Evolutionary conservation across 2,113 vertebrate species (phyloP).

Genomic region (Pipa parva): DNA sequence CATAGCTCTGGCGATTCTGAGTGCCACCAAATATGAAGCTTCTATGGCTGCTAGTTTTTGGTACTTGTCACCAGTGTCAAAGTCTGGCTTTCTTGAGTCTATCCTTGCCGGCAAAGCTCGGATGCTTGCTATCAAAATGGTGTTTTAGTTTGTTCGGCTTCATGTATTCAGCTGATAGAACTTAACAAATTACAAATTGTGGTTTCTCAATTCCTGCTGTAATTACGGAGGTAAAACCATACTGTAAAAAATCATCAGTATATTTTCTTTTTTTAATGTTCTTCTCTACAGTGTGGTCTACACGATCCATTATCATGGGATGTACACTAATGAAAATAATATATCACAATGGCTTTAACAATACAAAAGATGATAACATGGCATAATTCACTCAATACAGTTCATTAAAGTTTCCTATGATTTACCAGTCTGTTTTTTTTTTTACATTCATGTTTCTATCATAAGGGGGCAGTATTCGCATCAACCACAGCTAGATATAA

Average conservation of each 20-base stretch:
- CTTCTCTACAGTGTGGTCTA: no score
- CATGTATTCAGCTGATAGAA: neutral
- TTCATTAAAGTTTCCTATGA: conserved; percentile 5
- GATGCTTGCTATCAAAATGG: no score
- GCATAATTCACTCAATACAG: neutral
- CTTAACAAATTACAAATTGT: conserved; percentile 10
- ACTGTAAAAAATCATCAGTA: conserved; percentile 20
- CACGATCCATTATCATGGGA: conserved; percentile 2
- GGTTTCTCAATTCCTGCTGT: conserved; percentile 14
- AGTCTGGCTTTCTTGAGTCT: no score
- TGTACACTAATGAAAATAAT: conserved; percentile 3
- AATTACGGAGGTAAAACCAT: conserved; percentile 15
- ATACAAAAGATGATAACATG: no score
- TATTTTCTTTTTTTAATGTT: neutral
- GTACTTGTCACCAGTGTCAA: neutral
- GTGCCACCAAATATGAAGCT: conserved; percentile 37
- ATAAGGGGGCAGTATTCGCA: no score
- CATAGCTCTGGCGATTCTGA: conserved; percentile 29
- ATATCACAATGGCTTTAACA: neutral
- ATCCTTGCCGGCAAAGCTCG: no score
- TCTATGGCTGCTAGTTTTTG: conserved; percentile 8
- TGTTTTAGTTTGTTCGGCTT: no score
- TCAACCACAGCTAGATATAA: no score
- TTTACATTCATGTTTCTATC: conserved; percentile 1
- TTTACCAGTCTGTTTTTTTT: neutral